These are phyloP conservation scores for Xenopus tropicalis DNA, from an alignment of 2,113 vertebrate species.

Conservation along the genomic window UCB_Xtro_10.0 CM004443.2:159501001-159501500, in stretches of 20 bases:
- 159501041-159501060: conserved; percentile 19
- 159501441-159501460: too few relatives aligned
- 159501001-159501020: neutral
- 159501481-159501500: too few relatives aligned
- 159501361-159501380: too few relatives aligned
- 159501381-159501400: too few relatives aligned
- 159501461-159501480: too few relatives aligned
- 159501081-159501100: conserved; percentile 22
- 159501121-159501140: conserved; percentile 20
- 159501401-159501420: too few relatives aligned
- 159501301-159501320: too few relatives aligned
- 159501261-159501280: neutral
- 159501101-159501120: conserved; percentile 7
- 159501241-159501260: neutral
- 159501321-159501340: too few relatives aligned
- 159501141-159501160: conserved; percentile 4
- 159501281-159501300: too few relatives aligned
- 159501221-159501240: neutral
- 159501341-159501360: too few relatives aligned
- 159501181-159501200: neutral
- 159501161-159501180: neutral
- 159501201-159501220: neutral
- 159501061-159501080: conserved; percentile 28
- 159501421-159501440: too few relatives aligned
- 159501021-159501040: conserved; percentile 18